Conservation (phyloP, 1,140 invertebrate genomes). For the Drosophila ficusphila region DNA sequence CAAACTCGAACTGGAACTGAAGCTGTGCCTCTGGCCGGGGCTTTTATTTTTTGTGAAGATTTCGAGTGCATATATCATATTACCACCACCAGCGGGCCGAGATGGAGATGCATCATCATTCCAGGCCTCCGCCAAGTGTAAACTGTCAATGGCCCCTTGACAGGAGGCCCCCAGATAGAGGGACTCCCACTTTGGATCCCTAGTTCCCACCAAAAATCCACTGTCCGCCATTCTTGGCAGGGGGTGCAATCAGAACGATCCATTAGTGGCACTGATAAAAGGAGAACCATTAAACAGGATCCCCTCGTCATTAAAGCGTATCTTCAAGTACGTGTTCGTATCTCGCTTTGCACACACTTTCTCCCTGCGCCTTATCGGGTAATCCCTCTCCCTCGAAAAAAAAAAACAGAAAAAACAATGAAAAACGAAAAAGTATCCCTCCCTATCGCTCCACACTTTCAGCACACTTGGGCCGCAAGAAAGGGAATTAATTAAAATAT, state of each 20-base stretch:
- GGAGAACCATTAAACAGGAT: slow-evolving; percentile 21
- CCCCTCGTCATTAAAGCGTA: slow-evolving; percentile 36
- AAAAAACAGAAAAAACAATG: slow-evolving; percentile 11
- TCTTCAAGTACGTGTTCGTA: slow-evolving; percentile 28
- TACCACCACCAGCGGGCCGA: slow-evolving; percentile 46
- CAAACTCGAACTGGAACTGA: slow-evolving; percentile 3
- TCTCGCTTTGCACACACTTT: slow-evolving; percentile 67
- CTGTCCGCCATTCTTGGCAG: slow-evolving; percentile 37
- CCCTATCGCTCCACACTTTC: slow-evolving; percentile 32
- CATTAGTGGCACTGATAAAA: slow-evolving; percentile 55
- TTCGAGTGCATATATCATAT: slow-evolving; percentile 77
- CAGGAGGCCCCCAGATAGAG: slow-evolving; percentile 23
- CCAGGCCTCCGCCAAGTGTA: slow-evolving; percentile 42
- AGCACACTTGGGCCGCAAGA: slow-evolving; percentile 34
- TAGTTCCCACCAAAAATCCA: slow-evolving; percentile 46
- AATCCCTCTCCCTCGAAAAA: slow-evolving; percentile 14
- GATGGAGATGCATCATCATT: slow-evolving; percentile 36
- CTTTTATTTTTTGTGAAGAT: slow-evolving; percentile 48
- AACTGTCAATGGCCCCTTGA: slow-evolving; percentile 59
- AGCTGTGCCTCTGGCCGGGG: slow-evolving; percentile 3
- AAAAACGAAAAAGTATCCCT: slow-evolving; percentile 8
- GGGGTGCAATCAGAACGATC: slow-evolving; percentile 31
- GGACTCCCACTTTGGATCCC: slow-evolving; percentile 30
- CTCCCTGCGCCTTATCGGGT: slow-evolving; percentile 35
- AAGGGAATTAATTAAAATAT: slow-evolving; percentile 76